A percentile compares a stretch with the other conserved stretches of the same genome.
Evolutionary conservation across 2,888 invertebrate species (phyloP).

Genomic region (Nemoura dubitans): DNA sequence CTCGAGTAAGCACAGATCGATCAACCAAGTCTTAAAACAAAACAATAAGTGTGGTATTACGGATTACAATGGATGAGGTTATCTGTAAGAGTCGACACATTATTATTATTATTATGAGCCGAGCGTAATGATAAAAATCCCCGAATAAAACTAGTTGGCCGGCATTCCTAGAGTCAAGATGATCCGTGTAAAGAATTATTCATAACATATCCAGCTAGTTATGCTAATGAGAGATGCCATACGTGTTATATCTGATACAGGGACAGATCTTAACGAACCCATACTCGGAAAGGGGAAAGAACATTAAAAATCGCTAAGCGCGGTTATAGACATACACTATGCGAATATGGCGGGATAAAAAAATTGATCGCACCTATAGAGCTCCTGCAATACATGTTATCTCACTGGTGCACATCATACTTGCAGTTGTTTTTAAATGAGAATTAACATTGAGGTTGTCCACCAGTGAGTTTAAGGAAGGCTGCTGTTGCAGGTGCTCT

Average conservation of each 20-base stretch:
- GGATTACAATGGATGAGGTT: conserved; percentile 20
- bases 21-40: background rate
- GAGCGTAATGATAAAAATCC: conserved; percentile 28
- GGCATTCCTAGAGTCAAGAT: conserved; percentile 9
- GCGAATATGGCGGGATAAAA: too few relatives aligned
- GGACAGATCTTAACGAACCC: conserved; percentile 26
- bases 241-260: background rate
- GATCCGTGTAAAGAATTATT: conserved; percentile 5
- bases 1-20: conserved; percentile 12
- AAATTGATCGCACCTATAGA: too few relatives aligned
- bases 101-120: conserved; percentile 15
- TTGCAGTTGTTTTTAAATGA: too few relatives aligned
- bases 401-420: too few relatives aligned
- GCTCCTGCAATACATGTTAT: too few relatives aligned
- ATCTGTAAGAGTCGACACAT: background rate
- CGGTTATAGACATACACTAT: too few relatives aligned
- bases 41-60: conserved; percentile 7
- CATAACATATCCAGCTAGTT: conserved; percentile 12
- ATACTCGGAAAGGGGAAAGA: background rate
- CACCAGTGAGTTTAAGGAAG: too few relatives aligned
- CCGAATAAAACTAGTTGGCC: background rate
- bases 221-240: conserved; percentile 16
- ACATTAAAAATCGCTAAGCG: too few relatives aligned
- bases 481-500: too few relatives aligned
- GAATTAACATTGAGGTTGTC: too few relatives aligned